phyloP scores from a whole-genome alignment of 1,140 invertebrate genomes.

The Halyomorpha halys region DNA sequence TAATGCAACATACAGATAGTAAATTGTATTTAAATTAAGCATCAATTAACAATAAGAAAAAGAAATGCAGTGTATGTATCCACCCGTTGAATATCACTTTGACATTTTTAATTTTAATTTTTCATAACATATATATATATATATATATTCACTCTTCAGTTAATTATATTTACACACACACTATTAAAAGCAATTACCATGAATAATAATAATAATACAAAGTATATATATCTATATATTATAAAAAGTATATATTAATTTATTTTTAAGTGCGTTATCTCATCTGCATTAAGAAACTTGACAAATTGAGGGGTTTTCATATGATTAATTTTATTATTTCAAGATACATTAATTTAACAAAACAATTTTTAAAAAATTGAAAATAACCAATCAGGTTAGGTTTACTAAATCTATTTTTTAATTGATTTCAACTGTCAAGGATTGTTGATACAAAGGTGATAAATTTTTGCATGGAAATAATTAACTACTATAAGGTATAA shows the following conservation, averaged over 20 bases:
- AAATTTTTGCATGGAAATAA: background rate
- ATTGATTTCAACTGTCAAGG: no score
- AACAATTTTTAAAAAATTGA: no score
- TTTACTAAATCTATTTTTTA: no score
- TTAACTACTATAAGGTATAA: slow-evolving; percentile 14
- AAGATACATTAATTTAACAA: no score
- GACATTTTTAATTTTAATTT: no score
- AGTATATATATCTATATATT: slow-evolving; percentile 1
- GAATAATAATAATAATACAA: no score
- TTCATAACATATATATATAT: background rate
- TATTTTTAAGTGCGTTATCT: slow-evolving; percentile 9
- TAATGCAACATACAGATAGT: slow-evolving; percentile 17
- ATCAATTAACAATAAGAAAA: slow-evolving; percentile 4
- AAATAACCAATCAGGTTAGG: no score
- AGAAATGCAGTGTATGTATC: background rate
- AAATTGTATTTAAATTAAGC: slow-evolving; percentile 5
- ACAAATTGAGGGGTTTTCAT: no score
- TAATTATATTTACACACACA: slow-evolving; percentile 8
- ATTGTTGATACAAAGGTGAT: background rate
- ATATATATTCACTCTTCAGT: background rate
- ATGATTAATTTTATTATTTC: no score
- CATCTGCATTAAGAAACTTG: background rate
- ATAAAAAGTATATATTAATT: slow-evolving; percentile 10
- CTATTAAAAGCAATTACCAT: slow-evolving; percentile 1
- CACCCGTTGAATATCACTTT: slow-evolving; percentile 13